Base-by-base conservation (phyloP, 2,113 vertebrate genomes). In the Pagrus major region DNA sequence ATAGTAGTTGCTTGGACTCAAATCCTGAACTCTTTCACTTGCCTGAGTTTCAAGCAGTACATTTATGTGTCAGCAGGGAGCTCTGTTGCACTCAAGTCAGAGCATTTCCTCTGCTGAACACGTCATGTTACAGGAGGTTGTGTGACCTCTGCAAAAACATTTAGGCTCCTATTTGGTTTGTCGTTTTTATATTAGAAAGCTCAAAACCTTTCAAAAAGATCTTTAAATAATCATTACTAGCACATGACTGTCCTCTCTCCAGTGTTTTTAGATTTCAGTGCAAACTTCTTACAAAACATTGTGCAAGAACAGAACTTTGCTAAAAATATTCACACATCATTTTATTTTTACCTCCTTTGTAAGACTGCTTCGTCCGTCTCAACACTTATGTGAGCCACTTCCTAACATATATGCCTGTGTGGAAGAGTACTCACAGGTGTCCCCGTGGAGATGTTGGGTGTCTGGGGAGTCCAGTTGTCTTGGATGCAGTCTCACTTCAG, bases 381-480 rank as follows among this genome's bases (percentile, higher is more conserved):
- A 56, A 12, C 51, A 20, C 0, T 33, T 60, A 27, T 47, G 58
- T 55, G 29, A 47, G 18, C 33, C 21, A 14, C 51, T 31, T 63
- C 56, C 68, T 2, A 11, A 47, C 27, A 29, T 55, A 58, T 42
- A 5, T 35, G 23, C 29, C 46, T 71, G 37, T 61, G 47, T 21
- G 54, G 58, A 75, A 18, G 60, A 59, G 37, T 64, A 58, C 76
- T 54, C 46, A 14, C 68, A 49, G 69, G 55, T 68, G 71, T 90
- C 84, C 83, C 80, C 3, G n/a, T 73, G 86, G 82, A 80, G 74
- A 71, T 39, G 37, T 16, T 29, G 18, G 18, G 41, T 39, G 73
- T 81, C 89, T 47, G 66, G 91, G 91, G 94, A 91, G 60, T 76
- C 54, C 7, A 25, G 94, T 95, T 83, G 95, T 91, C 94, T 89